Percentiles rank a stretch among this genome's conserved stretches.
Conservation (phyloP, 2,888 invertebrate genomes). For the Desoria tigrina region DNA sequence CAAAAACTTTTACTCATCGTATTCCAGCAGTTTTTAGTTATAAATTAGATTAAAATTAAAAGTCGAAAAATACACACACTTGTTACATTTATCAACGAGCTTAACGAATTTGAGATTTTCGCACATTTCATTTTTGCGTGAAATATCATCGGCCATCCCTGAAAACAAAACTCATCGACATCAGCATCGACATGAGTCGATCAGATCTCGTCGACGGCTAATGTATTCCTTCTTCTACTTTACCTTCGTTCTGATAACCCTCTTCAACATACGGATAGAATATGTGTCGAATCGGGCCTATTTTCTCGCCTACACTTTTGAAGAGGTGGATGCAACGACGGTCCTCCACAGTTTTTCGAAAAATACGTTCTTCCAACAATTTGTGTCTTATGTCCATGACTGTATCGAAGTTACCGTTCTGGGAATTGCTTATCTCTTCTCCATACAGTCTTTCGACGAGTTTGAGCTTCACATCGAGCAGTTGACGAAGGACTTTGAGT, state of each 20-base stretch:
- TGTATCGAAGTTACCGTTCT: neutral
- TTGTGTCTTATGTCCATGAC: neutral
- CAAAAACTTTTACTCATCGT: too few species aligned
- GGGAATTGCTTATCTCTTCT: neutral
- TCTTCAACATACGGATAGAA: slow-evolving; percentile 10
- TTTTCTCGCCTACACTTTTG: neutral
- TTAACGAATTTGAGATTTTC: too few species aligned
- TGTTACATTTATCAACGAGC: too few species aligned
- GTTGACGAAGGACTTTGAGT: neutral
- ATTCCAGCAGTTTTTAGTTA: too few species aligned
- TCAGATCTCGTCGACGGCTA: neutral
- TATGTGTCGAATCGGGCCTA: neutral
- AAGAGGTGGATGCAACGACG: neutral
- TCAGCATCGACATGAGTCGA: neutral
- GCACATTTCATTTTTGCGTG: too few species aligned
- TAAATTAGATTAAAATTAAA: too few species aligned
- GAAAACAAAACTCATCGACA: neutral
- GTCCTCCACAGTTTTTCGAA: neutral
- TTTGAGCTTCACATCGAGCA: neutral
- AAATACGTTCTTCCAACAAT: neutral
- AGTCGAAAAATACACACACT: too few species aligned
- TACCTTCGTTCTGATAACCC: neutral
- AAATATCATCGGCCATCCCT: too few species aligned
- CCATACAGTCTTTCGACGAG: neutral
- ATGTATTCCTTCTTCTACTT: neutral